These are phyloP conservation scores for Leptarthrus brevirostris DNA, from an alignment of 2,888 invertebrate species.

Conservation along the genomic window DNA sequence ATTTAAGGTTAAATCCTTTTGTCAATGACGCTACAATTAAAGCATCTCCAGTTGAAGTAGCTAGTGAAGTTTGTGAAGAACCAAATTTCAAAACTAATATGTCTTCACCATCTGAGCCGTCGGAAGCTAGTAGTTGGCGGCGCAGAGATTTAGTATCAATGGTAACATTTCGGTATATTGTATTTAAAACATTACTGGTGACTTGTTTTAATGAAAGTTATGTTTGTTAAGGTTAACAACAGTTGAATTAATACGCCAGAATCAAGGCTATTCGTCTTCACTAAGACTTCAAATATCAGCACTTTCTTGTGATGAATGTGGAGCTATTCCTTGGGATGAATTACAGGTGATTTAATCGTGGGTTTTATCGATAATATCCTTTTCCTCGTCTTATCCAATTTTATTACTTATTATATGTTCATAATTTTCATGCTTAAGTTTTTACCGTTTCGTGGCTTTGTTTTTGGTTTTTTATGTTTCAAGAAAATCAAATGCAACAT, in stretches of 20 bases:
- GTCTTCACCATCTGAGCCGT: conserved; percentile 86
- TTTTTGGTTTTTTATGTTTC: neutral
- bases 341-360: conserved; percentile 78
- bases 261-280: conserved; percentile 74
- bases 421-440: conserved; percentile 36
- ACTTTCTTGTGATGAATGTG: conserved; percentile 83
- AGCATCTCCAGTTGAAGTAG: conserved; percentile 76
- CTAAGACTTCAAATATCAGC: conserved; percentile 78
- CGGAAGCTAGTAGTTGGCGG: conserved; percentile 81
- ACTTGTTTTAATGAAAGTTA: too few relatives aligned
- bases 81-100: conserved; percentile 71
- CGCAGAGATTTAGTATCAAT: conserved; percentile 79
- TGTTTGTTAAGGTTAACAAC: conserved; percentile 76
- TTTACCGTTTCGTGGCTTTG: conserved; percentile 41
- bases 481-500: neutral
- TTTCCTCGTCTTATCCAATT: neutral
- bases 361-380: neutral
- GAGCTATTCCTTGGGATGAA: conserved; percentile 92
- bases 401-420: conserved; percentile 15
- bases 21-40: conserved; percentile 68
- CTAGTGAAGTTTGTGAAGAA: conserved; percentile 85
- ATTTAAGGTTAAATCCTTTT: conserved; percentile 65
- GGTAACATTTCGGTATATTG: conserved; percentile 65
- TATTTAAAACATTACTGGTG: conserved; percentile 46
- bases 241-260: conserved; percentile 79